Base-by-base conservation (phyloP, 2,797 vertebrate species). In the Onychomys leucogaster region DNA sequence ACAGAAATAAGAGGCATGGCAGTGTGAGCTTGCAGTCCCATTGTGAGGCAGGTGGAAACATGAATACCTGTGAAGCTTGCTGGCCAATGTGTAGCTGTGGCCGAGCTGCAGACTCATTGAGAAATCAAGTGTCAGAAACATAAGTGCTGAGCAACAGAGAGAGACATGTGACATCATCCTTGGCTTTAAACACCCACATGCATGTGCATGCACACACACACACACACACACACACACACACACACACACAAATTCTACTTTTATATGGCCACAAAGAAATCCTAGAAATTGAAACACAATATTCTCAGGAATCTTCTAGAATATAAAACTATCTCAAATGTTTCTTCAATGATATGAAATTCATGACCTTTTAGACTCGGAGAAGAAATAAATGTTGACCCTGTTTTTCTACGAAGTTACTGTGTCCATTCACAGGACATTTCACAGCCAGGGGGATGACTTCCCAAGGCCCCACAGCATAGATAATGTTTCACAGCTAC, bases 261-360 rank as follows among this genome's bases (percentile, higher is more conserved):
- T 92, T 96, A n/a, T 1, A 77, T 61, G 85, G 6, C 71, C 23
- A 76, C 59, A 73, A 87, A 78, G 9, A 84, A 73, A 23, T 41
- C 21, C 69, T 61, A 49, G 19, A 88, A 91, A 89, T 88, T 59
- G 71, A 96, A 94, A 52, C 11, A 69, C 37, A 80, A 49, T 13
- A 67, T 94, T 80, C 23, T 25, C 37, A 93, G 7, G 43, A 92
- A 55, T 90, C 32, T 94, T 87, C 43, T 61, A 52, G 46, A 88
- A 43, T 23, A n/a, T 55, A 92, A 71, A 87, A 59, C 76, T 73
- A 59, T 8, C 21, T 2, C 4, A 82, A 59, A 52, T 85, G 71
- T 63, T 91, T 77, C 1, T 29, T 91, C 52, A 84, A 4, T 95
- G 43, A 25, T 80, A 7, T 43, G 2, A 21, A 88, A 65, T 75